phyloP scores from a whole-genome alignment of 2,797 vertebrate species.

The Tauraco hartlaubi region DNA sequence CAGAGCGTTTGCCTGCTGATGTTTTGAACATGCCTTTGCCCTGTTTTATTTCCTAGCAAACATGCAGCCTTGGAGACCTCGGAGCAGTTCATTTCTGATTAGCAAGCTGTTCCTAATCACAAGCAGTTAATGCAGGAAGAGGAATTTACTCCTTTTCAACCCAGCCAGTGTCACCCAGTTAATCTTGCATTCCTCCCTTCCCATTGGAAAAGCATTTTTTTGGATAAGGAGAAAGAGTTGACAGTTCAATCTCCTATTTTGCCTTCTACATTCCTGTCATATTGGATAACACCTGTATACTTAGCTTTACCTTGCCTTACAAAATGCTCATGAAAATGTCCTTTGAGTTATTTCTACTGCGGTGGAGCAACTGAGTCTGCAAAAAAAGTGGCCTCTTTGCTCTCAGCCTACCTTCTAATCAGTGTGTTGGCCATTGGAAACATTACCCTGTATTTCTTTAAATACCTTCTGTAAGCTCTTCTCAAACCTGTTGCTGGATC shows the following conservation, averaged over 20 bases:
- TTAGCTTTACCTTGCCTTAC: neutral
- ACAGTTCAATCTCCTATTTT: neutral
- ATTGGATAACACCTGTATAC: neutral
- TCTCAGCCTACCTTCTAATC: neutral
- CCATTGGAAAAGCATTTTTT: neutral
- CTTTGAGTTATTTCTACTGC: neutral
- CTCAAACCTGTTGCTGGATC: constrained; percentile 6
- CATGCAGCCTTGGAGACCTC: neutral
- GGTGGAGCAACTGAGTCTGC: neutral
- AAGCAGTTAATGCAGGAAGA: neutral
- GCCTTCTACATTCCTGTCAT: neutral
- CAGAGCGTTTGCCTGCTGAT: neutral
- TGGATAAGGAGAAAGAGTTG: neutral
- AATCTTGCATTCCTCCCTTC: neutral
- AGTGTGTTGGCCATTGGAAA: neutral
- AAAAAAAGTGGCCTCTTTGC: neutral
- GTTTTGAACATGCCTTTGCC: neutral
- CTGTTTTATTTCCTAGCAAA: neutral
- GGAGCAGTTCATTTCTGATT: neutral
- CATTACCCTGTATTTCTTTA: neutral
- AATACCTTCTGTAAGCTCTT: neutral
- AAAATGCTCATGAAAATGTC: neutral
- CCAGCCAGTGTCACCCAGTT: neutral
- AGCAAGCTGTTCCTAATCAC: neutral
- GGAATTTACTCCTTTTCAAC: neutral